phyloP scores from a whole-genome alignment of 2,113 vertebrate genomes.

The Polypterus senegalus region DNA sequence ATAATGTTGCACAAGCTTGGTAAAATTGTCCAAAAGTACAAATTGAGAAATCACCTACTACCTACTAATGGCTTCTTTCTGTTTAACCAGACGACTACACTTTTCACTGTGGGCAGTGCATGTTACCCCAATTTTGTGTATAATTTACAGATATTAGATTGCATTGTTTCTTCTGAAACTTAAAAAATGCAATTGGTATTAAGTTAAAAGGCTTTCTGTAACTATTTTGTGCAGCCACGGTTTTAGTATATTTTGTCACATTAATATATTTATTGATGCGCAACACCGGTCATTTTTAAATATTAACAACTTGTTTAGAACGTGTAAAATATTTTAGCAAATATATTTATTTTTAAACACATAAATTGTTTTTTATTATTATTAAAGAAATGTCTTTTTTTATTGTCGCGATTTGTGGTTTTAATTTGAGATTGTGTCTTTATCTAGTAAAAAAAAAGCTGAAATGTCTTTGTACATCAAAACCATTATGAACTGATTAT shows the following conservation, averaged over 20 bases:
- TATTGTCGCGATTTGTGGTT: constrained; percentile 4
- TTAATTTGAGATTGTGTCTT: neutral
- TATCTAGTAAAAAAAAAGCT: neutral
- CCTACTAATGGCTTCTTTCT: no score
- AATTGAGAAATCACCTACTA: no score
- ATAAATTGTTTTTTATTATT: constrained; percentile 60
- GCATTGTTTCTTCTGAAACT: no score
- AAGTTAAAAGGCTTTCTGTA: constrained; percentile 19
- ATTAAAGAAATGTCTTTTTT: constrained; percentile 24
- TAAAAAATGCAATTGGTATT: no score
- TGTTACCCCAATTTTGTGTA: no score
- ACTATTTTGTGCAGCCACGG: constrained; percentile 34
- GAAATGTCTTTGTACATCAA: no score
- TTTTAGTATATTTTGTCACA: constrained; percentile 44
- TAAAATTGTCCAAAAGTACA: no score
- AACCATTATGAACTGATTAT: no score
- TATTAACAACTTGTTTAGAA: constrained; percentile 51
- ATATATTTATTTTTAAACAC: constrained; percentile 65
- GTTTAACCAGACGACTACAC: no score
- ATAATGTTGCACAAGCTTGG: no score
- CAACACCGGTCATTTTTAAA: constrained; percentile 30
- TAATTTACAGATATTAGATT: no score
- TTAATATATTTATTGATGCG: constrained; percentile 44
- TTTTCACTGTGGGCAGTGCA: no score
- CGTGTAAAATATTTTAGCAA: constrained; percentile 43